Evolutionary conservation across 2,113 vertebrate genomes (phyloP).

Genomic region (Hyperoodon ampullatus): DNA sequence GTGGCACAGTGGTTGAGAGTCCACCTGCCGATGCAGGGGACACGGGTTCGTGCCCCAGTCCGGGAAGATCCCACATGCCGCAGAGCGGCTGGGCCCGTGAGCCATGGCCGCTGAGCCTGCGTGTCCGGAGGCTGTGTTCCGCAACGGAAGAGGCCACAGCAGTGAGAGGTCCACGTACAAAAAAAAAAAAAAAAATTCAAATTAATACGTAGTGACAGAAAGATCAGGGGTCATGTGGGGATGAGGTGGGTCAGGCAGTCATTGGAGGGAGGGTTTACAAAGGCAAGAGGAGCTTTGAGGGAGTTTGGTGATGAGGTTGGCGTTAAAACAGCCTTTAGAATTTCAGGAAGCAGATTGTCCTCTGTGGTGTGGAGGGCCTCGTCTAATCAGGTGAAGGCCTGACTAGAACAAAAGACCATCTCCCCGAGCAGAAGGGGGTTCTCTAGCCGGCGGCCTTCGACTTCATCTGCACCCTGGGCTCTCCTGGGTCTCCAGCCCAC

Average conservation of each 20-base stretch:
- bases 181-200: too few relatives aligned
- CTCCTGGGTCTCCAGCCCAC: rapidly evolving
- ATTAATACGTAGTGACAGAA: rapidly evolving
- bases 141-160: rapidly evolving
- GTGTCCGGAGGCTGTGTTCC: too few relatives aligned
- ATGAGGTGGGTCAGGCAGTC: rapidly evolving
- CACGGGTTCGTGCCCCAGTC: too few relatives aligned
- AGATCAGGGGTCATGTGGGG: rapidly evolving
- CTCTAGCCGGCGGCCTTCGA: rapidly evolving
- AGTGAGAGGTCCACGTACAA: too few relatives aligned
- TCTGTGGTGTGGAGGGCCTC: not conserved
- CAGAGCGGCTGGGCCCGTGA: too few relatives aligned
- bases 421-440: rapidly evolving
- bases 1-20: too few relatives aligned
- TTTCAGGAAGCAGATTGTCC: not conserved
- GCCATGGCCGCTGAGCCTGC: too few relatives aligned
- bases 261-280: not conserved
- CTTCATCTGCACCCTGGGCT: rapidly evolving
- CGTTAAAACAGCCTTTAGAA: rapidly evolving
- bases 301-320: too few relatives aligned
- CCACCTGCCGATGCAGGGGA: too few relatives aligned
- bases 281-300: rapidly evolving
- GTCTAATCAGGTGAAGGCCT: rapidly evolving
- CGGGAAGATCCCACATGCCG: too few relatives aligned
- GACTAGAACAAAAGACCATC: rapidly evolving